A percentile compares a stretch with the other conserved stretches of the same genome.
Evolutionary conservation across 2,888 invertebrate species (phyloP).

Genomic region (Ligdia adustata): DNA sequence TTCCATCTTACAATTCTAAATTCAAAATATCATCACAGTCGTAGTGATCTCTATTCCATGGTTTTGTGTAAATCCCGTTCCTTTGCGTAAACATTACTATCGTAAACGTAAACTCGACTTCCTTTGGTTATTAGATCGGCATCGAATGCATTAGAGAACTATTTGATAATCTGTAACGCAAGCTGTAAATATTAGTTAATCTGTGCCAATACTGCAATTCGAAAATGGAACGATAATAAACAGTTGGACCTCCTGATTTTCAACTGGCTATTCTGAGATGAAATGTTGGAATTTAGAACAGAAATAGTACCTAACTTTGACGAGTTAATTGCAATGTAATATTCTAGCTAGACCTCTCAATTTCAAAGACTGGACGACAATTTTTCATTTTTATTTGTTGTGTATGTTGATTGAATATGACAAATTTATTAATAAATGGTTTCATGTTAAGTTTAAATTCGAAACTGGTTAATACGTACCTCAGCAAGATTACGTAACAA

Average conservation of each 20-base stretch:
- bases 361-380: too few species aligned
- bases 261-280: slow-evolving; percentile 18
- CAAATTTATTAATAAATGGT: too few species aligned
- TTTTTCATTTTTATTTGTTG: too few species aligned
- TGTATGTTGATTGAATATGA: too few species aligned
- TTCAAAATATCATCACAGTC: too few species aligned
- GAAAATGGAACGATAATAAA: slow-evolving; percentile 43
- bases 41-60: neutral
- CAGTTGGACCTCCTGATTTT: slow-evolving; percentile 38
- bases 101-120: slow-evolving; percentile 43
- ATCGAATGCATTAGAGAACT: slow-evolving; percentile 45
- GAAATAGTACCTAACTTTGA: too few species aligned
- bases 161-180: neutral
- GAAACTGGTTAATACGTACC: too few species aligned
- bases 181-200: neutral
- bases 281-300: too few species aligned
- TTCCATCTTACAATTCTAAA: too few species aligned
- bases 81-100: slow-evolving; percentile 12
- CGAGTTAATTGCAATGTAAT: too few species aligned
- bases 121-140: slow-evolving; percentile 35
- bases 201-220: slow-evolving; percentile 46
- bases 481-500: neutral
- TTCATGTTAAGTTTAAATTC: too few species aligned
- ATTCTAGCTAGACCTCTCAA: too few species aligned
- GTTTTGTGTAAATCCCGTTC: slow-evolving; percentile 3